Base-by-base conservation (phyloP, 2,888 invertebrate species). In the Phyllotreta cruciferae region DNA sequence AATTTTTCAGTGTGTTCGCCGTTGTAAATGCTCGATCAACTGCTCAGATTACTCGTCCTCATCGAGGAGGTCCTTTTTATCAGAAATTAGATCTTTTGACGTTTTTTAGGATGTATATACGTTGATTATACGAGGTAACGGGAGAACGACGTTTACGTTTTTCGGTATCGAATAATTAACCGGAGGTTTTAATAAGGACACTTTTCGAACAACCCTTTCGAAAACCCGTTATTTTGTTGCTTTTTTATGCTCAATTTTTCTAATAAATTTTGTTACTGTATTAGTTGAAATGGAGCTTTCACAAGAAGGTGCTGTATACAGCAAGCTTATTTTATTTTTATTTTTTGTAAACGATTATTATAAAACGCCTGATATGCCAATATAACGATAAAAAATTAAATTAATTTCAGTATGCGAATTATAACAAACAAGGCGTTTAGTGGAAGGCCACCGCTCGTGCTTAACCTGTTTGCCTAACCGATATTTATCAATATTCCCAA, bases 21-120 rank as follows among this genome's bases (percentile, higher is more conserved):
- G 70, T 60, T 62, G 62, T 70, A 71, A 73, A 66, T 60, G 73
- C 73, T 73, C 73, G 72, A 73, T 73, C 68, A 70, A 67, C 66
- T 69, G 58, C 67, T 73, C 73, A 73, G 73, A 73, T 73, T 73
- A 73, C 73, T 66, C 38, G 60, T 56, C 58, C 61, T 61, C 69
- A 64, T 61, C 71, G 58, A 62, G 73, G 73, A 71, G 73, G 73
- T 73, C 73, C 63, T 54, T 64, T 60, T 64, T 67, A 64, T 67
- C 67, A 65, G 64, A 64, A 64, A 67, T 63, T 60, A 57, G 63
- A 67, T 67, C 67, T 62, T 38, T 36, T 64, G 66, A 64, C 66
- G 56, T 62, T 57, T 62, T 60, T 57, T 58, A 60, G 52, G 52
- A 60, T 60, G 60, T 60, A 60, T 60, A 60, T 53, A 60, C 24